These are phyloP conservation scores for Stylophora pistillata DNA, from an alignment of 64 coral and sea anemone species.

Conservation along the genomic window DNA sequence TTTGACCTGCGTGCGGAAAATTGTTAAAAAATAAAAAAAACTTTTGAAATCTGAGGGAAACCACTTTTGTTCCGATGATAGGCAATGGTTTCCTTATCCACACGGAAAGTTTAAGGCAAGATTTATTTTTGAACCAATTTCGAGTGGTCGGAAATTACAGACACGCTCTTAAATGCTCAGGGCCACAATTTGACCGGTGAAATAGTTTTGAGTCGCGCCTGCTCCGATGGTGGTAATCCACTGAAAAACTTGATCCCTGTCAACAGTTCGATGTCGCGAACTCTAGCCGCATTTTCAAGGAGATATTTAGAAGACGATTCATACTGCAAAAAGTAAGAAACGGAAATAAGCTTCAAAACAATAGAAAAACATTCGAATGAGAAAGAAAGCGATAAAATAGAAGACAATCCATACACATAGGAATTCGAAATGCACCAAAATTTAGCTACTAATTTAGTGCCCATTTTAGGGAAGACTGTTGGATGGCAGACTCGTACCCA, in stretches of 20 bases:
- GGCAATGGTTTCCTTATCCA: too few species aligned
- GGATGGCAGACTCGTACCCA: too few species aligned
- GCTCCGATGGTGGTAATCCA: constrained; percentile 39
- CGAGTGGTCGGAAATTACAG: too few species aligned
- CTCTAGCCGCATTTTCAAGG: constrained; percentile 51
- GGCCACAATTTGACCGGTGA: constrained; percentile 46
- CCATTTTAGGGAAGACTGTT: too few species aligned
- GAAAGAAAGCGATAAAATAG: neutral
- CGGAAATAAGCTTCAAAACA: neutral
- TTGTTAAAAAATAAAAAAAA: too few species aligned
- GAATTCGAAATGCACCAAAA: neutral
- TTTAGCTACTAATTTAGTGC: too few species aligned
- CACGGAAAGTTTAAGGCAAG: too few species aligned
- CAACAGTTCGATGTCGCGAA: constrained; percentile 66
- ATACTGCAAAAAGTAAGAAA: constrained; percentile 20
- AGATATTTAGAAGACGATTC: constrained; percentile 39
- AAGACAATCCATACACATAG: neutral
- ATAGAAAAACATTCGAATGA: neutral
- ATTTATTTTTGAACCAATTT: too few species aligned
- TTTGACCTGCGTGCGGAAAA: too few species aligned
- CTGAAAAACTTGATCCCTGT: constrained; percentile 71
- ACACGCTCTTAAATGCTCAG: neutral
- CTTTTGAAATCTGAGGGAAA: too few species aligned
- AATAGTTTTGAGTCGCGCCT: constrained; percentile 65
- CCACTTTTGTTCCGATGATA: too few species aligned